phyloP scores from a whole-genome alignment of 2,113 vertebrate genomes.

The Saccopteryx bilineata region DNA sequence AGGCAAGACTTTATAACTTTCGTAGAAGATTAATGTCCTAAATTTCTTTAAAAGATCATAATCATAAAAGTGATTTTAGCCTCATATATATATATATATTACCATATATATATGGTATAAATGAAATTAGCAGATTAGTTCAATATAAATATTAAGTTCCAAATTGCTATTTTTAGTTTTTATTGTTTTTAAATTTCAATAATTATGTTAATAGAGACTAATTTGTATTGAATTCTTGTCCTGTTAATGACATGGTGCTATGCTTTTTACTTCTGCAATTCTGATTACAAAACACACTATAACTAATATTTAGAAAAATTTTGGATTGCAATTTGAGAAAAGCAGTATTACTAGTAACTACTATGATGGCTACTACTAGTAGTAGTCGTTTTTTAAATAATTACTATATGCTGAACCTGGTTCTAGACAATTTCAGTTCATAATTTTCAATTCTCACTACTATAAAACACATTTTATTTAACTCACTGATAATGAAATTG shows the following conservation, averaged over 20 bases:
- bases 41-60: too few relatives aligned
- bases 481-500: neutral
- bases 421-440: neutral
- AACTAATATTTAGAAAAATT: neutral
- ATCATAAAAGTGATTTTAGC: too few relatives aligned
- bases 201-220: neutral
- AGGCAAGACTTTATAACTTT: too few relatives aligned
- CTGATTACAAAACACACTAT: neutral
- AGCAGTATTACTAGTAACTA: neutral
- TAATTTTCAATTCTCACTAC: slow-evolving; percentile 24
- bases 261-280: neutral
- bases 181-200: neutral
- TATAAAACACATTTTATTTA: neutral
- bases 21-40: too few relatives aligned
- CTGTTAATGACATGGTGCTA: neutral
- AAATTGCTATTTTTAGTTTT: neutral
- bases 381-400: neutral
- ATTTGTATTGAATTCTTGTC: neutral
- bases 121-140: slow-evolving; percentile 5
- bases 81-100: too few relatives aligned
- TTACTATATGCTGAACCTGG: neutral
- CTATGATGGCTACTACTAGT: neutral
- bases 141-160: neutral
- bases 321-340: neutral
- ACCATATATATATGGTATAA: neutral